Evolutionary conservation across 1,140 invertebrate species (phyloP).

Genomic region (Oncopeltus fasciatus): DNA sequence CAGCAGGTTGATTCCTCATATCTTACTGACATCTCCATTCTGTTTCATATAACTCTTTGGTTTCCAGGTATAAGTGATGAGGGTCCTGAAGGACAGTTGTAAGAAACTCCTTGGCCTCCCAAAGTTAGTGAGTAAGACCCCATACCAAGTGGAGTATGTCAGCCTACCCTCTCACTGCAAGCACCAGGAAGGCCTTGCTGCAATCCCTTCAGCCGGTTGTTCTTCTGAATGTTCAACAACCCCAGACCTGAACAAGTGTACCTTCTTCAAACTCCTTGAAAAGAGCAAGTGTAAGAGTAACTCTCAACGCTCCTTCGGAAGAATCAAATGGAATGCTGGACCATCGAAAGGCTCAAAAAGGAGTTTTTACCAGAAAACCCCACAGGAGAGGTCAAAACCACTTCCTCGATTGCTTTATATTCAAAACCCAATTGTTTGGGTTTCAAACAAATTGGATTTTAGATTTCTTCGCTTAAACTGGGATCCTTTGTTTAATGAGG

Average conservation of each 20-base stretch:
- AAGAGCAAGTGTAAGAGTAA: too few species aligned
- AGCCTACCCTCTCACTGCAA: neutral
- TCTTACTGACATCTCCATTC: too few species aligned
- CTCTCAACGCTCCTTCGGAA: too few species aligned
- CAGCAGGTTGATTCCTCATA: too few species aligned
- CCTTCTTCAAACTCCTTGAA: neutral
- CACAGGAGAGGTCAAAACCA: neutral
- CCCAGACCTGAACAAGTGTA: neutral
- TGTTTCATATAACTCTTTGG: too few species aligned
- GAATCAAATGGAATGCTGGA: too few species aligned
- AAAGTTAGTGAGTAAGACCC: neutral
- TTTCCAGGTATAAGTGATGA: neutral
- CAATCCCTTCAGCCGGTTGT: too few species aligned
- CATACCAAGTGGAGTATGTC: neutral
- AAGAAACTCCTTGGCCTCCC: neutral
- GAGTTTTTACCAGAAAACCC: neutral
- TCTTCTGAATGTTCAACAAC: neutral
- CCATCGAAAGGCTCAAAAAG: neutral
- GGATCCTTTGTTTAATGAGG: conserved; percentile 19
- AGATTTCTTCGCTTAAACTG: conserved; percentile 12
- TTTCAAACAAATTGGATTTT: conserved; percentile 22
- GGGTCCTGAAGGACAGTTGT: neutral
- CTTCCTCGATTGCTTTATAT: conserved; percentile 19
- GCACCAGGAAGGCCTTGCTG: too few species aligned
- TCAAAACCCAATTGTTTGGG: conserved; percentile 22